Evolutionary conservation across 2,797 vertebrate genomes (phyloP).

Genomic region (Phoebastria nigripes): DNA sequence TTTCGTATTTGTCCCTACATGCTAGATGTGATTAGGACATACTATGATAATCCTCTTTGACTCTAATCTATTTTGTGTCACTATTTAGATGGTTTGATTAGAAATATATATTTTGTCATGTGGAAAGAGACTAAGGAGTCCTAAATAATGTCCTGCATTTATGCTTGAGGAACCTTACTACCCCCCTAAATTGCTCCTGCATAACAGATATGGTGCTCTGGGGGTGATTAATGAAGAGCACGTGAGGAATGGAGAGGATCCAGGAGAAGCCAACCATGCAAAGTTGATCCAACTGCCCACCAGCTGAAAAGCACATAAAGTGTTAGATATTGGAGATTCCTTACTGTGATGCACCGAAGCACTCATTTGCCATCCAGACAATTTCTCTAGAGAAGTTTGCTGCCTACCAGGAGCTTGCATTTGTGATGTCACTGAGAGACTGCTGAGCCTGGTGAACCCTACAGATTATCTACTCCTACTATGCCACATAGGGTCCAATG

Average conservation of each 20-base stretch:
- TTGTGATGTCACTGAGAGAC: background rate
- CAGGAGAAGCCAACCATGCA: background rate
- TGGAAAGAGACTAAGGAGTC: background rate
- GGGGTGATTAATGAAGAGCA: background rate
- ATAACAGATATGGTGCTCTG: background rate
- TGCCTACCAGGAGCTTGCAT: background rate
- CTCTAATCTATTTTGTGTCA: accelerated
- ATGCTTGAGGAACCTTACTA: background rate
- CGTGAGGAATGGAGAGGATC: background rate
- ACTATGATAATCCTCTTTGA: accelerated
- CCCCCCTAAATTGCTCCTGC: background rate
- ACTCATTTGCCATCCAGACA: background rate
- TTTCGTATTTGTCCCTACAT: background rate
- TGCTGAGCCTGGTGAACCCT: background rate
- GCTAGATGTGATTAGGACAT: accelerated
- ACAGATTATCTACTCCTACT: background rate
- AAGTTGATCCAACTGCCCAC: background rate
- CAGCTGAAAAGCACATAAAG: background rate
- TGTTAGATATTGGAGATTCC: background rate
- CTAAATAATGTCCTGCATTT: background rate
- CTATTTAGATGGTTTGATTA: background rate
- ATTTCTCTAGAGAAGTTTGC: background rate
- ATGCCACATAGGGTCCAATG: background rate
- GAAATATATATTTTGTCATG: background rate
- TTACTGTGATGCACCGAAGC: background rate